Evolutionary conservation across 2,113 vertebrate species (phyloP).

Genomic region (Microtus pennsylvanicus): DNA sequence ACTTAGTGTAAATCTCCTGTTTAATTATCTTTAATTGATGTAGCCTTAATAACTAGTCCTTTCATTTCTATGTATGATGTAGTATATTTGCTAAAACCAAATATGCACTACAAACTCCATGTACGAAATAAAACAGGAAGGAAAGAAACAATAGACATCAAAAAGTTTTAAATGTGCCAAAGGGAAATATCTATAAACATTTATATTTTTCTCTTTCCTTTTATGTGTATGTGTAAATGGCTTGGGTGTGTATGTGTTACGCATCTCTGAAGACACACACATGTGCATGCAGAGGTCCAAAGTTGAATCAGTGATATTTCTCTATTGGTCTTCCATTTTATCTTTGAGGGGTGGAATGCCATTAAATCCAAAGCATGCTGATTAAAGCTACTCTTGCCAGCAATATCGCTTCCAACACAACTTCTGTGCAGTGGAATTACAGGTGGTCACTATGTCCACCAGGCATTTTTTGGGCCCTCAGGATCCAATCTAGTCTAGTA

Average conservation of each 20-base stretch:
- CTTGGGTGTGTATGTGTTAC: too few species aligned
- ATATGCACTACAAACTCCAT: neutral
- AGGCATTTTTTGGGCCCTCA: neutral
- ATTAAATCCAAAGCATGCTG: neutral
- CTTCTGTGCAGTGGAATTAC: too few species aligned
- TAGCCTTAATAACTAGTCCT: neutral
- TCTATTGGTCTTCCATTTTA: neutral
- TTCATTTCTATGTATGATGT: neutral
- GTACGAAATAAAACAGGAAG: neutral
- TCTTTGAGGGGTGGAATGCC: neutral
- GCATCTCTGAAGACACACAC: neutral
- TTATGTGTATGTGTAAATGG: neutral
- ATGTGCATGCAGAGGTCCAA: neutral
- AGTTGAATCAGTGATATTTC: neutral
- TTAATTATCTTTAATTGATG: neutral
- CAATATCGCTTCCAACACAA: neutral
- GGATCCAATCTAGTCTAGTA: neutral
- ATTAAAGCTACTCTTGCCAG: neutral
- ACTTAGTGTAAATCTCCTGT: neutral
- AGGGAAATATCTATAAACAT: neutral
- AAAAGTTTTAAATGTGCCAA: neutral
- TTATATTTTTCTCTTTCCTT: neutral
- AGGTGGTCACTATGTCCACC: neutral
- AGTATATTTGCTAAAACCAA: neutral
- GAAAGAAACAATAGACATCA: neutral